A percentile compares a stretch with the other conserved stretches of the same genome.
Evolutionary conservation across 2,113 vertebrate genomes (phyloP).

Genomic region (Macquaria australasica): DNA sequence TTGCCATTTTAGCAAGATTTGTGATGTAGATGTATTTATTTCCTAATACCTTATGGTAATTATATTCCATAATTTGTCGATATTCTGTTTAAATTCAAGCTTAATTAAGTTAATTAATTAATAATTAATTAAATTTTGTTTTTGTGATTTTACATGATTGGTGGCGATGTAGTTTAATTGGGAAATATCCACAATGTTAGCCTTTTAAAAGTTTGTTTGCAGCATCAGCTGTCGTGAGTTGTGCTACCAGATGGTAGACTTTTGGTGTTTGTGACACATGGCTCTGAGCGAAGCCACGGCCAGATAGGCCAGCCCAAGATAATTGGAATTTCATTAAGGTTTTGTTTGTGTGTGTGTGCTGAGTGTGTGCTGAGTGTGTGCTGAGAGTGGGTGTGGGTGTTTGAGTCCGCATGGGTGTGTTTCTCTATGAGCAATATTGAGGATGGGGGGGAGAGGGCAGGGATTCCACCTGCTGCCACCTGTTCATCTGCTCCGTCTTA

Average conservation of each 20-base stretch:
- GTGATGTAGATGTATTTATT: not conserved
- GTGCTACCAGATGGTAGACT: slow-evolving; percentile 82
- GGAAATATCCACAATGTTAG: not conserved
- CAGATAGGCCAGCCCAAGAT: slow-evolving; percentile 79
- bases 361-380: slow-evolving; percentile 46
- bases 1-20: not conserved
- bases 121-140: not conserved
- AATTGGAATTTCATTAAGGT: slow-evolving; percentile 88
- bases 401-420: slow-evolving; percentile 71
- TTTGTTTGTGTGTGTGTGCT: slow-evolving; percentile 64
- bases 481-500: slow-evolving; percentile 81
- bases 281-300: slow-evolving; percentile 69
- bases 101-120: not conserved
- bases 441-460: slow-evolving; percentile 41
- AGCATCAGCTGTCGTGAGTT: slow-evolving; percentile 56
- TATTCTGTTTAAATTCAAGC: not conserved
- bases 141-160: not conserved
- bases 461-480: slow-evolving; percentile 88
- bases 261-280: slow-evolving; percentile 82
- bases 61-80: fast-evolving
- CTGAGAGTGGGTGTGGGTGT: slow-evolving; percentile 62
- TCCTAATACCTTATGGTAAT: not conserved
- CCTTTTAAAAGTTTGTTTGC: slow-evolving; percentile 49
- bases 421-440: slow-evolving; percentile 64
- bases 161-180: not conserved